Conservation (phyloP, 2,113 vertebrate species). For the Rana temporaria region DNA sequence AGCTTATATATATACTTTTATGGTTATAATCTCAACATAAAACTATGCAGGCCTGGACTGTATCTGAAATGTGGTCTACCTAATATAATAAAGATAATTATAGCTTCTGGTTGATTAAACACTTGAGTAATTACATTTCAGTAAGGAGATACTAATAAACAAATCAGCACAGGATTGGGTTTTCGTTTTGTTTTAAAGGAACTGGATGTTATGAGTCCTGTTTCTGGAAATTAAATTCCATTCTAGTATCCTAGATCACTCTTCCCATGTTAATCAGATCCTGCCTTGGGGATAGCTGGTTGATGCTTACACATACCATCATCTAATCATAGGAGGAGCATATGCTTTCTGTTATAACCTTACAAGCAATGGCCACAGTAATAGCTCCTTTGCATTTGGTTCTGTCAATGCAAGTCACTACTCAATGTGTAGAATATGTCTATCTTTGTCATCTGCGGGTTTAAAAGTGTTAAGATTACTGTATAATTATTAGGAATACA, state of each 20-base stretch:
- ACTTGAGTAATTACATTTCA: conserved; percentile 19
- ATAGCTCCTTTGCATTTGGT: not conserved
- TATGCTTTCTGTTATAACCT: conserved; percentile 48
- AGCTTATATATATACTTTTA: not conserved
- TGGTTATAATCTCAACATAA: not conserved
- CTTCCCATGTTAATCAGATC: conserved; percentile 15
- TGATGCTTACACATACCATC: conserved; percentile 19
- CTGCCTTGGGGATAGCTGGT: conserved; percentile 24
- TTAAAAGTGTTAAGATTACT: no score
- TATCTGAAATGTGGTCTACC: conserved; percentile 13
- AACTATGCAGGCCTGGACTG: conserved; percentile 2
- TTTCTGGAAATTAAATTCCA: conserved; percentile 27
- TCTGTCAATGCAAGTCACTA: no score
- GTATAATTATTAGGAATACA: no score
- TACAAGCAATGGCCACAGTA: conserved; percentile 13
- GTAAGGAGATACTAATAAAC: conserved; percentile 34
- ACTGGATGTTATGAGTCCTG: not conserved
- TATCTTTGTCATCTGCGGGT: no score
- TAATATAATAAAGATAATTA: conserved; percentile 10
- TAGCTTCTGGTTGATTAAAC: conserved; percentile 26
- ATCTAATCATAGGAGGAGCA: conserved; percentile 17
- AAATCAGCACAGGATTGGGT: conserved; percentile 17
- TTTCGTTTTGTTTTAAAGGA: not conserved
- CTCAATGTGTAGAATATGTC: no score
- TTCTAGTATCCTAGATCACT: conserved; percentile 1